Evolutionary conservation across 2,797 vertebrate species (phyloP), one percentile per base, ranked within the genome.

Genomic region (Clarias fuscus): DNA sequence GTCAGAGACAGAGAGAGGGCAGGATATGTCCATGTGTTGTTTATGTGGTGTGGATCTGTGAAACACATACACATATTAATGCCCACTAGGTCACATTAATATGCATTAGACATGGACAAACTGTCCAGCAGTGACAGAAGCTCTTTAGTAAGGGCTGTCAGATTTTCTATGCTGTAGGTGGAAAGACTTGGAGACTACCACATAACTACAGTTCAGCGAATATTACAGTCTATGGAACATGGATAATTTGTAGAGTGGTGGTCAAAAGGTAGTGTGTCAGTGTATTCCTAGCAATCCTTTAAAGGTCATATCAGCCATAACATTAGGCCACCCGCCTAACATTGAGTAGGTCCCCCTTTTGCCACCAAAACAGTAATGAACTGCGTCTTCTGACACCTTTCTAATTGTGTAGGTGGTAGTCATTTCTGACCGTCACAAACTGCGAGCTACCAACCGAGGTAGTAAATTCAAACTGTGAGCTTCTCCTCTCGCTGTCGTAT

Each of bases 41-140:
- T 72, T 5, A 59, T 56, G 18, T 84, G 85, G 56, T 11, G 24
- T 30, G 64, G 33, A 43, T 65, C n/a, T 33, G 18, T 53, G 70
- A 82, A n/a, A 30, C 70, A 30, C 61, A 73, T 4, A 27, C 30
- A 30, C 71, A 53, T 37, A 59, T 40, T 17, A 14, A 20, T 61
- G 76, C 58, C 48, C 59, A 85, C 79, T 40, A 68, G 70, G n/a
- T 64, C 59, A 40, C 59, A 80, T 62, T 40, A 43, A 64, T 64
- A 40, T n/a, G 30, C 30, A 59, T 78, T 24, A 37, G 27, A 33
- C 17, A 58, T 5, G 53, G 53, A 56, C 24, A 58, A 30, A 22
- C 18, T 6, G 17, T 15, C n/a, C n/a, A 58, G 22, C 27, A 61
- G 58, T 61, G 27, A 77, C 75, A 77, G n/a, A 77, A 77, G 27